Conservation (phyloP, 2,113 vertebrate genomes). For the Pelmatolapia mariae region DNA sequence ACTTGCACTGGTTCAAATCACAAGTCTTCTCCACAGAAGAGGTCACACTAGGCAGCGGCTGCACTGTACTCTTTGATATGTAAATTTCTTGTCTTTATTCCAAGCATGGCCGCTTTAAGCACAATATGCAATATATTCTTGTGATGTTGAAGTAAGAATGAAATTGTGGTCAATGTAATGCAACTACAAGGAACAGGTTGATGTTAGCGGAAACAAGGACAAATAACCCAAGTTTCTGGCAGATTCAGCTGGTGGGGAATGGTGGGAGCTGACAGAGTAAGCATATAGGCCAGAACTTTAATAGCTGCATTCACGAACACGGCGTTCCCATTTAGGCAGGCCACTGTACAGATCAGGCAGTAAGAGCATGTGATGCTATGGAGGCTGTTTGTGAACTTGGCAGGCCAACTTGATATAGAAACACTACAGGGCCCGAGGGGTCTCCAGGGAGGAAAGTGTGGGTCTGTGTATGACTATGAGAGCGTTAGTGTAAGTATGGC, state of each 20-base stretch:
- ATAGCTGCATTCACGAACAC: constrained; percentile 7
- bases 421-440: constrained; percentile 37
- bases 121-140: not conserved
- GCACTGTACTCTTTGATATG: not conserved
- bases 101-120: not conserved
- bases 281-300: constrained; percentile 20
- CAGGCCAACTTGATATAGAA: constrained; percentile 45
- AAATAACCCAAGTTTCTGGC: not conserved
- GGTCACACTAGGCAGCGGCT: not conserved
- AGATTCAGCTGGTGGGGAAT: not conserved
- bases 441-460: constrained; percentile 40
- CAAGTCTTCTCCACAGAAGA: not conserved
- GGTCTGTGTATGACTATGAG: constrained; percentile 15
- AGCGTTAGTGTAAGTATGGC: constrained; percentile 7
- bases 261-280: not conserved
- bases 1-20: not conserved
- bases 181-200: not conserved
- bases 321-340: constrained; percentile 12
- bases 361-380: constrained; percentile 28
- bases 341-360: constrained; percentile 1
- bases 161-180: not conserved
- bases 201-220: not conserved
- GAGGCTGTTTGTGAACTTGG: constrained; percentile 53
- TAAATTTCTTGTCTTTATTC: not conserved
- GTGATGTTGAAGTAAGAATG: not conserved